Base-by-base conservation (phyloP, 2,888 invertebrate genomes). In the Drosophila greeni region DNA sequence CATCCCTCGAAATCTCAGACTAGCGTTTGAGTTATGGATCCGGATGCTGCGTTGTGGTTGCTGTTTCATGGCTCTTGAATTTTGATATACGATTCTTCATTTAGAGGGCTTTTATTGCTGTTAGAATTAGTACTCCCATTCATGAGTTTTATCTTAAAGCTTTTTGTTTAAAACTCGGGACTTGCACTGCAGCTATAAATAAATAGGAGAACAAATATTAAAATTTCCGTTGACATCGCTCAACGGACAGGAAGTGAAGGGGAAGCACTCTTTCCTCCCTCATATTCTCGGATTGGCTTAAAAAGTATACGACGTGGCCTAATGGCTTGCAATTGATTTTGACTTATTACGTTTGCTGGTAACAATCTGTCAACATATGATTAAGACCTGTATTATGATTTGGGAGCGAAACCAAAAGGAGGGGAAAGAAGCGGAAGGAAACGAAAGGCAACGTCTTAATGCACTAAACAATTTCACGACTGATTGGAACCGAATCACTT, bases 381-480 rank as follows among this genome's bases (percentile, higher is more conserved):
- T 49, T 37, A 55, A 60, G 62, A 48, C 59, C 53, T 47, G 49
- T 56, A 47, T 60, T 62, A 61, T 59, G 71, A 52, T 43, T 58
- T 45, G 16, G 43, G 3, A 8, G 3, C 6, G n/a, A 7, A 34
- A 8, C 8, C n/a, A 8, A 34, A 20, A 7, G 23, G 23, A 23
- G 5, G 23, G 4, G 4, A 5, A 23, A 1, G 23, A 1, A 12
- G 7, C 8, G 12, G 16, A 12, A 26, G 7, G 11, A n/a, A 6
- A 16, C 2, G 16, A 12, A 12, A 5, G 11, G 43, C 43, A 43
- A 57, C 66, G 62, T 45, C 56, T 72, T 72, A 72, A 74, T 76
- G 74, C 80, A 74, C 65, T 64, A 71, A 79, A 70, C 76, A 77
- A 77, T 77, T 79, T 77, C 74, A 77, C 80, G 80, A 70, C 56